Evolutionary conservation across 2,888 invertebrate species (phyloP).

Genomic region (Heteropelma amictum): DNA sequence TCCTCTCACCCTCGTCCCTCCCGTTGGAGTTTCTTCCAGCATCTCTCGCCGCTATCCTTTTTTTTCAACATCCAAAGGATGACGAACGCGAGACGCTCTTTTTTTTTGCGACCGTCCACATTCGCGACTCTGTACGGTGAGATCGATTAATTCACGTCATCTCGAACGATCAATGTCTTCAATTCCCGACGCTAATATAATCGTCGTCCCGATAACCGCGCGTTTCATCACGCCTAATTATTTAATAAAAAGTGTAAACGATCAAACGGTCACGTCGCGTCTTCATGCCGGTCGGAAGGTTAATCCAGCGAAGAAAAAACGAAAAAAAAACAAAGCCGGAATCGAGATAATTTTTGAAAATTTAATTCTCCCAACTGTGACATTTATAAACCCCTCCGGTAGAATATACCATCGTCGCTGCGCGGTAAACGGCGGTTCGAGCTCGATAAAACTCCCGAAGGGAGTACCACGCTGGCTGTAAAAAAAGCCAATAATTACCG

Average conservation of each 20-base stretch:
- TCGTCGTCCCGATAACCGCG: slow-evolving; percentile 10
- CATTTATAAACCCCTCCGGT: too few relatives aligned
- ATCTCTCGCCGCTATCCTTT: neutral
- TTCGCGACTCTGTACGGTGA: neutral
- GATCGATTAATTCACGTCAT: slow-evolving; percentile 38
- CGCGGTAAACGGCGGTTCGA: too few relatives aligned
- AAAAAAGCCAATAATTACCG: slow-evolving; percentile 23
- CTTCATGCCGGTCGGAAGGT: too few relatives aligned
- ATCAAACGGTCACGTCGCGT: too few relatives aligned
- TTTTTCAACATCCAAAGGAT: slow-evolving; percentile 25
- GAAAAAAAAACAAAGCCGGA: too few relatives aligned
- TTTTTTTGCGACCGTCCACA: slow-evolving; percentile 14
- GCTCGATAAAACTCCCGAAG: neutral
- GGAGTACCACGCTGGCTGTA: neutral
- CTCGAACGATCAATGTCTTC: slow-evolving; percentile 25
- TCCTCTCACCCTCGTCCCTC: neutral
- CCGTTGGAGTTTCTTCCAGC: neutral
- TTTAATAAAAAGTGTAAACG: too few relatives aligned
- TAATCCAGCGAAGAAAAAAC: neutral
- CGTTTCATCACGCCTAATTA: too few relatives aligned
- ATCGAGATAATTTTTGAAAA: too few relatives aligned
- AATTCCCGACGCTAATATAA: slow-evolving; percentile 25
- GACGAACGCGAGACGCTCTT: slow-evolving; percentile 19
- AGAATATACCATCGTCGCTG: too few relatives aligned
- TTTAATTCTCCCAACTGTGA: too few relatives aligned